Evolutionary conservation across 1,140 invertebrate species (phyloP), one percentile per base, ranked within the genome.

Genomic region (Anadara kagoshimensis): DNA sequence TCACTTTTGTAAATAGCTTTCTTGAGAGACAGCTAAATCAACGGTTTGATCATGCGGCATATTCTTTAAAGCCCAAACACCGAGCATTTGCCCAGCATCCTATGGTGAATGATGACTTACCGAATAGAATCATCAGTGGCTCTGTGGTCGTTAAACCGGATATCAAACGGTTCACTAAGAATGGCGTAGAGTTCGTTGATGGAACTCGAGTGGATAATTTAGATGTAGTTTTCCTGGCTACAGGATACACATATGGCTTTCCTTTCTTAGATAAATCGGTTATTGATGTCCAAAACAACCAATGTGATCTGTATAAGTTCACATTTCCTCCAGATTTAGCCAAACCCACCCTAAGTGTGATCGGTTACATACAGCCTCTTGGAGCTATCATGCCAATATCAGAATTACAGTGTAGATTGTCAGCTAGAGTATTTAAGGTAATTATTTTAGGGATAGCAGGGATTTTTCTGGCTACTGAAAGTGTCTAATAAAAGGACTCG

Each of bases 361-460:
- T 92, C 64, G 91, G 91, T 0, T 85, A 90, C 43, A 79, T 91
- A 51, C 91, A 92, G 78, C 90, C 91, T 44, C 73, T 91, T 18
- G 90, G 91, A 51, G 83, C 90, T 41, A 82, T 91, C n/a, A 86
- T 90, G 75, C 90, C 91, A 10, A 88, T 91, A 43, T 71, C 78
- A 12, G 83, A 85, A 65, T 29, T 82, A 54, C 83, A 85, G 56
- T 79, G 80, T 74, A 73, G 82, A 7, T 54, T 82, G 14, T 78
- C 76, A 5, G 69, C 72, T 41, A 56, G 73, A 36, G 74, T 81
- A 10, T 75, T 81, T 57, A 81, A 81, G 69, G 78, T 84, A 54
- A 22, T 5, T 51, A 43, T 51, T n/a, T n/a, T n/a, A n/a, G n/a
- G n/a, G n/a, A n/a, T n/a, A 20, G 5, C n/a, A n/a, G n/a, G n/a